Conservation (phyloP, 2,113 vertebrate genomes). For the Antigone vipio region DNA sequence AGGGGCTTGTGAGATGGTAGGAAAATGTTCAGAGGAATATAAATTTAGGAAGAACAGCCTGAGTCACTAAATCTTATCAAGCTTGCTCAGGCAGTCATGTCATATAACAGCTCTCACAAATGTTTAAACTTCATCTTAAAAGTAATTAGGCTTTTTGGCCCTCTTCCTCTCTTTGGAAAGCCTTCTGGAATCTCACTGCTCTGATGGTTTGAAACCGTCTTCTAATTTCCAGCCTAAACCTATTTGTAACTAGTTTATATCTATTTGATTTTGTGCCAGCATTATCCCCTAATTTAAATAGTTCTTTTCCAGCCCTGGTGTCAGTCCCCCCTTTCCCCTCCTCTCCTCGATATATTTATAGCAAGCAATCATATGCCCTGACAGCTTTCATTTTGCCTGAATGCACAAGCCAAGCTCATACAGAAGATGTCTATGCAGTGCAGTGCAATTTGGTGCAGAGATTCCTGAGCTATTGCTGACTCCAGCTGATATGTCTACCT, state of each 20-base stretch:
- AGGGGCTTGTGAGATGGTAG: not conserved
- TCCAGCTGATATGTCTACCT: constrained; percentile 36
- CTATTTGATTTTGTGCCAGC: constrained; percentile 6
- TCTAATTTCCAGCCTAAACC: constrained; percentile 4
- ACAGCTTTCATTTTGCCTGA: constrained; percentile 51
- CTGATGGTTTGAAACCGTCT: not conserved
- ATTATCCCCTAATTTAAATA: constrained; percentile 11
- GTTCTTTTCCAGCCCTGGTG: not conserved
- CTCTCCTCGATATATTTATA: constrained; percentile 28
- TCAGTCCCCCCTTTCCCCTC: not conserved
- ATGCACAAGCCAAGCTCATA: constrained; percentile 21
- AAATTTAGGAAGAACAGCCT: not conserved
- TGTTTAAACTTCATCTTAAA: not conserved
- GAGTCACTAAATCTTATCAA: not conserved
- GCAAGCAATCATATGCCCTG: constrained; percentile 49
- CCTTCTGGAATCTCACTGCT: not conserved
- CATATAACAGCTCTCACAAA: not conserved
- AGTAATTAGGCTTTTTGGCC: constrained; percentile 1
- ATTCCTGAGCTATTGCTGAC: constrained; percentile 39
- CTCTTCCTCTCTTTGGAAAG: not conserved
- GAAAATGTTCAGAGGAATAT: not conserved
- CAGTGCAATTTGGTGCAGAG: constrained; percentile 45
- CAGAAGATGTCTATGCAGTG: not conserved
- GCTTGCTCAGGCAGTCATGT: not conserved
- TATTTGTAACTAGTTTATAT: not conserved